A percentile compares a stretch with the other conserved stretches of the same genome.
Conservation (phyloP, 2,797 vertebrate species). For the Natrix natrix region DNA sequence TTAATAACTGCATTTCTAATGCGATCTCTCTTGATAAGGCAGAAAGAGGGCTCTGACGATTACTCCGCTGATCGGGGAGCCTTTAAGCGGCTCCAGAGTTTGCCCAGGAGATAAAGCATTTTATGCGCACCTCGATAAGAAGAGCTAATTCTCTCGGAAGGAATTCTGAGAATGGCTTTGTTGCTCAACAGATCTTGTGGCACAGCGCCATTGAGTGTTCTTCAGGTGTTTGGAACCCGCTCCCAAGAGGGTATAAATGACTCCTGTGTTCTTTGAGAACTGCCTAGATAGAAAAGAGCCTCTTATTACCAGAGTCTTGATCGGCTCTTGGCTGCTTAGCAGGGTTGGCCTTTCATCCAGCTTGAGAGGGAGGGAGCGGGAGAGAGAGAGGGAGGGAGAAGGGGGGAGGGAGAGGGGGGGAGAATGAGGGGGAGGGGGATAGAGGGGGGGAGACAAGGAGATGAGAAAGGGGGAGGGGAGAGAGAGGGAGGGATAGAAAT, state of each 20-base stretch:
- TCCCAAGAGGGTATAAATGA: conserved; percentile 42
- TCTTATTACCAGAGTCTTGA: background rate
- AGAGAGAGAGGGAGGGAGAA: too few species aligned
- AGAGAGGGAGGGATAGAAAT: too few species aligned
- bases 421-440: too few species aligned
- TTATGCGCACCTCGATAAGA: conserved; percentile 18
- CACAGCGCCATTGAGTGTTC: conserved; percentile 38
- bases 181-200: conserved; percentile 23
- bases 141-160: conserved; percentile 33
- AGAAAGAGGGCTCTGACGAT: conserved; percentile 22
- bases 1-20: conserved; percentile 31
- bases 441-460: too few species aligned
- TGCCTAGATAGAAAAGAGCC: conserved; percentile 46
- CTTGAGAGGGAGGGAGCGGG: too few species aligned
- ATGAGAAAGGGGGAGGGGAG: too few species aligned
- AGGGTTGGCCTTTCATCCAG: background rate
- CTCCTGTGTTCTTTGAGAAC: conserved; percentile 26
- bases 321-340: background rate
- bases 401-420: too few species aligned
- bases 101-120: conserved; percentile 37
- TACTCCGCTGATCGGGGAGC: conserved; percentile 39
- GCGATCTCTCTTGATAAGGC: conserved; percentile 47
- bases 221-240: background rate
- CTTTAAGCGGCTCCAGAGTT: conserved; percentile 30
- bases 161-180: conserved; percentile 31